Base-by-base conservation (phyloP, 1,140 invertebrate species). In the Mizuhopecten yessoensis region DNA sequence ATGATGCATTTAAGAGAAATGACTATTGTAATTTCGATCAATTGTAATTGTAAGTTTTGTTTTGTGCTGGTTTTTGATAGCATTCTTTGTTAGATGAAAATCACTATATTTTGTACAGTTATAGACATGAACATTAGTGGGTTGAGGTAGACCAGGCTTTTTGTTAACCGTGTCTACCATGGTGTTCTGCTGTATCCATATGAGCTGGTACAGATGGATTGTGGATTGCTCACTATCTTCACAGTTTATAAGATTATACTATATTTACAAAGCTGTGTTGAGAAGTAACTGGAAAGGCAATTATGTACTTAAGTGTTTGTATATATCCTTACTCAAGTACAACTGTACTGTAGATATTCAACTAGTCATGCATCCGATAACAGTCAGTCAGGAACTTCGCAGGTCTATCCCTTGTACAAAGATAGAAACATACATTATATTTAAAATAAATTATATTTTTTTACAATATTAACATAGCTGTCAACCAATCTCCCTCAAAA, bases 291-390 rank as follows among this genome's bases (percentile, higher is more conserved):
- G 57, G 57, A 75, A 75, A 75, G n/a, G 23, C 57, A n/a, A 75
- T 75, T 75, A 75, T 75, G 57, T 75, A 75, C 57, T 75, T 75
- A 75, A 75, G 57, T 75, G 57, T 75, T 17, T 75, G 57, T 75
- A 29, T 75, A n/a, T n/a, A 75, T 29, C n/a, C 23, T 29, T 9
- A 29, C 57, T 75, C n/a, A 29, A 75, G 57, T 75, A 75, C 57
- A 75, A 75, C 57, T 29, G 57, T 75, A 29, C 10, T 45, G 42
- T 20, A 75, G 57, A 17, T 29, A 75, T 75, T 75, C 57, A 29
- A 75, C 57, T 29, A 29, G 57, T 75, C 57, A 17, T 75, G 57
- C 17, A 17, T 75, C 57, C n/a, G 2, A 29, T 75, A 5, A 75
- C 57, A n/a, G 23, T n/a, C n/a, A n/a, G n/a, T 29, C n/a, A 29